Evolutionary conservation across 1,140 invertebrate genomes (phyloP), one percentile per base, ranked within the genome.

Genomic region (Lepidurus apus): DNA sequence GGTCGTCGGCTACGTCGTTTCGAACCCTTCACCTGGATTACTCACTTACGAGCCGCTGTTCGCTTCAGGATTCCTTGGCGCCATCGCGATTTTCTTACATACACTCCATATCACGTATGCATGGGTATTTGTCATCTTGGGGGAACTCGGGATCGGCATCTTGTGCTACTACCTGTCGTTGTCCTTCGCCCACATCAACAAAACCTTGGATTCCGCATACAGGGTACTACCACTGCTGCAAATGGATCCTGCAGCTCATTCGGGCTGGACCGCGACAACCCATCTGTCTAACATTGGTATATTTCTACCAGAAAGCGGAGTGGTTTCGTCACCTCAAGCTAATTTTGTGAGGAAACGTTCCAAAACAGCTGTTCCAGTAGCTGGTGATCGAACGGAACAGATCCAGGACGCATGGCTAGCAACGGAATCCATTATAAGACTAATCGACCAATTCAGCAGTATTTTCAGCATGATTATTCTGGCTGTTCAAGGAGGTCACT

Each of bases 91-190:
- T 9, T 65, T 65, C 17, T 21, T 65, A 5, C 53, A 65, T 17
- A 65, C 53, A 4, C 21, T 65, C 13, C 53, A 65, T 17, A 21
- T 65, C 53, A 21, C 21, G 5, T 65, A 65, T 65, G 7, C n/a
- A 17, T 65, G 53, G 53, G 53, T 65, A 4, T 65, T 65, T 21
- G 8, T 21, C 17, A 65, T 65, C n/a, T 21, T 65, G 53, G 53
- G 53, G 17, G 53, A 65, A 65, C 17, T 65, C 21, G 53, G 53
- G 8, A 21, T 65, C 17, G 53, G 53, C n/a, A 21, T 21, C 53
- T 65, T 65, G 53, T 65, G 53, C 21, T 65, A 65, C 53, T 65
- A 65, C 53, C 21, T 65, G 53, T 65, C 53, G 21, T 21, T 65
- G 53, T 65, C 53, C 6, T 65, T 65, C 53, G 8, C 53, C 7